These are phyloP conservation scores for Anas georgica DNA, from an alignment of 2,797 vertebrate genomes.

Conservation along the genomic window DNA sequence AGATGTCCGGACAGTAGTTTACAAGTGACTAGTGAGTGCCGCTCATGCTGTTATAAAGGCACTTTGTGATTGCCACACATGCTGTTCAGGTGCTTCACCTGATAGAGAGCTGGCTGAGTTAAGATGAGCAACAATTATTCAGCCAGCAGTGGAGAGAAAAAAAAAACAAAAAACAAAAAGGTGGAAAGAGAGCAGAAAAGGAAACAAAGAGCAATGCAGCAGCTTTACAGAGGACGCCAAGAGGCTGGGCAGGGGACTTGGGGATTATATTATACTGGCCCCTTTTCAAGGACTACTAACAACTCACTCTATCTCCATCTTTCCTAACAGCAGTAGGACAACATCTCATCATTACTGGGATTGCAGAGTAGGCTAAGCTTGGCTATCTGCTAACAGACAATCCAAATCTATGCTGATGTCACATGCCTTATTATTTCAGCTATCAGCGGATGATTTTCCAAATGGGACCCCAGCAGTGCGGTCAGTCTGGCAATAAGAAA, in stretches of 20 bases:
- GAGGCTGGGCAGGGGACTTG: not conserved
- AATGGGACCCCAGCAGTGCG: not conserved
- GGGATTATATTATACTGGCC: rapidly evolving
- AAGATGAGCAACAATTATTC: not conserved
- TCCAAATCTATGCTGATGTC: not conserved
- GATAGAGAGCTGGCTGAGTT: not conserved
- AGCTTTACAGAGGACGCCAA: not conserved
- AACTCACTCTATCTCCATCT: not conserved
- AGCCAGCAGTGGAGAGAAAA: not conserved
- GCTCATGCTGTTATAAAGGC: not conserved
- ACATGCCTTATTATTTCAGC: not conserved
- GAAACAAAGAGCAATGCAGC: not conserved
- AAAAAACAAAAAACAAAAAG: not conserved
- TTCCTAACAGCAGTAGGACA: not conserved
- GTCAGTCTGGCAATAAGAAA: not conserved
- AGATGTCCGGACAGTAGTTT: not conserved
- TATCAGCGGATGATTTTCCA: not conserved
- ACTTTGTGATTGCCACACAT: not conserved
- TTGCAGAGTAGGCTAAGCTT: not conserved
- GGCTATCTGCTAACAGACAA: not conserved
- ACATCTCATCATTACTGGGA: not conserved
- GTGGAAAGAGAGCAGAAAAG: not conserved
- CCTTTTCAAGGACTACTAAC: not conserved
- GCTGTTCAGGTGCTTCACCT: not conserved
- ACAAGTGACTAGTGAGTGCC: not conserved